Evolutionary conservation across 2,888 invertebrate species (phyloP).

Genomic region (Dexiosoma caninum): DNA sequence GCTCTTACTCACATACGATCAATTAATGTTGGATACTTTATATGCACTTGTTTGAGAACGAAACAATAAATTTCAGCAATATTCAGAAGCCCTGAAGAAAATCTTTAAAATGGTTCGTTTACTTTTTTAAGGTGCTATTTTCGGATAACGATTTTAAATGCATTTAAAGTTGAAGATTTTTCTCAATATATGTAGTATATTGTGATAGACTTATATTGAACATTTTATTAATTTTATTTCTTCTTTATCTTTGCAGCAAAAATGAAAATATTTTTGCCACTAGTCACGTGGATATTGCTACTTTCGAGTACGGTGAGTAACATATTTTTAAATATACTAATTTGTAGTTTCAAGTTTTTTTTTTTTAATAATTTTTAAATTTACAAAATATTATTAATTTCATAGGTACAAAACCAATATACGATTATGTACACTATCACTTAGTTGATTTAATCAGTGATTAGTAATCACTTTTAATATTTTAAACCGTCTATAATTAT

Average conservation of each 20-base stretch:
- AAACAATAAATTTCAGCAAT: neutral
- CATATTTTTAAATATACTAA: no score
- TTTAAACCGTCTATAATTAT: no score
- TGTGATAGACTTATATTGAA: slow-evolving; percentile 60
- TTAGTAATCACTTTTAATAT: no score
- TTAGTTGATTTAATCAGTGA: no score
- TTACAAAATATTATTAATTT: no score
- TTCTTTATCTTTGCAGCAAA: slow-evolving; percentile 86
- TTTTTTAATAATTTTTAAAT: no score
- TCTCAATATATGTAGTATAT: neutral
- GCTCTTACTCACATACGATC: slow-evolving; percentile 45
- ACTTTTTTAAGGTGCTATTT: neutral
- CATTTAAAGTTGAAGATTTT: slow-evolving; percentile 36
- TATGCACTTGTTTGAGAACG: neutral
- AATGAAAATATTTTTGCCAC: slow-evolving; percentile 95
- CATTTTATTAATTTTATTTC: slow-evolving; percentile 65
- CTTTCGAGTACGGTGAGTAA: slow-evolving; percentile 88
- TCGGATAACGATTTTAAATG: slow-evolving; percentile 35
- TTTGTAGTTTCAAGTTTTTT: no score
- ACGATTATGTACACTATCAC: no score
- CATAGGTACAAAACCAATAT: no score
- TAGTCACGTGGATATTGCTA: slow-evolving; percentile 93
- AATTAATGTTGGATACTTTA: slow-evolving; percentile 48
- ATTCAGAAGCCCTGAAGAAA: neutral
- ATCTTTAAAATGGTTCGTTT: neutral